A percentile compares a stretch with the other conserved stretches of the same genome.
Conservation (phyloP, 2,113 vertebrate species). For the Corvus cornix region DNA sequence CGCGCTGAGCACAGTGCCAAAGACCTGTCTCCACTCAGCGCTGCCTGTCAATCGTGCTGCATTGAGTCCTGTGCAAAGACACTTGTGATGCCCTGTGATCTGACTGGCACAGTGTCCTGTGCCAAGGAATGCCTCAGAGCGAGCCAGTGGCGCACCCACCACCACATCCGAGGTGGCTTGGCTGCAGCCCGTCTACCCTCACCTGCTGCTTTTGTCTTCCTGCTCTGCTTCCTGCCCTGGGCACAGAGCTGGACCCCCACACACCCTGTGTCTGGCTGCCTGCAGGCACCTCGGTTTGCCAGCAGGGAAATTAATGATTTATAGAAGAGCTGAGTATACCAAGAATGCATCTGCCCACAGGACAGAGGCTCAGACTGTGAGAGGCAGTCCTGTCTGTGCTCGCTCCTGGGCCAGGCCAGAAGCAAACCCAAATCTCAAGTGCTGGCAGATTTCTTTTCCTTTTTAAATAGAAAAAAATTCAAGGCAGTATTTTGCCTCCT, state of each 20-base stretch:
- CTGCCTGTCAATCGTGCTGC: accelerated
- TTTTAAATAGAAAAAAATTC: not conserved
- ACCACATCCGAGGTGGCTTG: not conserved
- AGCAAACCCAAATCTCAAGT: not conserved
- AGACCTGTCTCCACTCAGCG: not conserved
- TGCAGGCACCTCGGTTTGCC: not conserved
- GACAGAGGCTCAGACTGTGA: not conserved
- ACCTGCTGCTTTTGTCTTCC: not conserved
- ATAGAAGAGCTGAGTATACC: not conserved
- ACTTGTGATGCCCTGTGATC: not conserved
- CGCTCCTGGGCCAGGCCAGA: not conserved
- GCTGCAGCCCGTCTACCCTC: accelerated
- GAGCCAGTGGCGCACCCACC: accelerated
- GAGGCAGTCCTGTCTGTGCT: not conserved
- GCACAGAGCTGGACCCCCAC: accelerated
- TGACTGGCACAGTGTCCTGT: accelerated
- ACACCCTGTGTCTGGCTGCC: not conserved
- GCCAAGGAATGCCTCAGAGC: not conserved
- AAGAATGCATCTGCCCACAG: accelerated
- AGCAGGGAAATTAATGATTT: not conserved
- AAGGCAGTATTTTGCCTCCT: not conserved
- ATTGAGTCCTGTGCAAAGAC: not conserved
- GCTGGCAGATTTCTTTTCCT: not conserved
- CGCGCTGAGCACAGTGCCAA: accelerated
- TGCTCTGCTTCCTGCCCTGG: not conserved